Evolutionary conservation across 2,797 vertebrate genomes (phyloP), one percentile per base, ranked within the genome.

Genomic region (Adrianichthys oophorus): DNA sequence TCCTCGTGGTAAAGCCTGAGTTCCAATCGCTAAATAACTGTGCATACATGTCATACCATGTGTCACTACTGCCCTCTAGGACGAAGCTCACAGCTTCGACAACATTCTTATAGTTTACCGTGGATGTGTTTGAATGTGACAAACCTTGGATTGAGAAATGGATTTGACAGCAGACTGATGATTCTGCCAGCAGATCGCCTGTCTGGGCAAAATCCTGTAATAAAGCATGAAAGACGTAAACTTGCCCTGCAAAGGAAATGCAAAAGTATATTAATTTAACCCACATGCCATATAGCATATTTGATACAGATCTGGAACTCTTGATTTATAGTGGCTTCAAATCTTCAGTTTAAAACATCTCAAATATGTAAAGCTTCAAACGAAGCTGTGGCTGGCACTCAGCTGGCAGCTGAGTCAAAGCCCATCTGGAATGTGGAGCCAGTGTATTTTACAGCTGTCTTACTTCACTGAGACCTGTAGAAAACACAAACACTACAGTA

Each of bases 201-300:
- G 50, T 51, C 44, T 45, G 44, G 57, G 56, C 70, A 48, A 40
- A 57, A 12, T n/a, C 17, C 52, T 42, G 47, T 56, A 72, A 19
- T 42, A 60, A 41, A 45, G 52, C 52, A 56, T 56, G 15, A 70
- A 63, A 66, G 52, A 67, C 68, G 65, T 41, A 13, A 56, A 44
- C 41, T 26, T 41, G 41, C 29, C 52, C 44, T 61, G 68, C 59
- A 65, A 64, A 51, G 48, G 68, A 73, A 76, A 72, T 55, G 52
- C 52, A 44, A 49, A 78, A 70, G 52, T 45, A 45, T 57, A 67
- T 75, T 54, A 64, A 83, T 68, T 65, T 41, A 63, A 57, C 18
- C 66, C 52, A 57, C 23, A 71, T 72, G 58, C 18, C 48, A 50
- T 45, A 43, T 23, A 68, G 43, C 56, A 23, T 19, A 63, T 73